Conservation (phyloP, 2,888 invertebrate species). For the Stictocephala bisonia region DNA sequence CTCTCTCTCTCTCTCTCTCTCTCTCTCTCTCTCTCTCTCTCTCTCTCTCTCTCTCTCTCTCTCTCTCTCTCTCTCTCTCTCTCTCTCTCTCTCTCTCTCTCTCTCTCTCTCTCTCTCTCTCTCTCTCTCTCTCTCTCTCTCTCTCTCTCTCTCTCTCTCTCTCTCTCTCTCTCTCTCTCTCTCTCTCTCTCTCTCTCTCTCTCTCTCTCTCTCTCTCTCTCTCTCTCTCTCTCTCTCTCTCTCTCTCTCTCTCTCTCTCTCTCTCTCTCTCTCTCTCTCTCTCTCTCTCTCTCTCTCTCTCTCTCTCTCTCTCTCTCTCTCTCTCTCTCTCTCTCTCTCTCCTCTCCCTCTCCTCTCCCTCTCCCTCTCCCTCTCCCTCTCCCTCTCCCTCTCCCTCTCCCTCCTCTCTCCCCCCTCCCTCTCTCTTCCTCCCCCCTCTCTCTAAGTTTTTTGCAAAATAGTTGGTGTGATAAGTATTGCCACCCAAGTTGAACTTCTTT, state of each 20-base stretch:
- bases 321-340: background rate
- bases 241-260: background rate
- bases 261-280: background rate
- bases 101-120: conserved; percentile 28
- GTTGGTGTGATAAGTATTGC: background rate
- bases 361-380: background rate
- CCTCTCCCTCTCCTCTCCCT: background rate
- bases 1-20: no score
- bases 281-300: conserved; percentile 1
- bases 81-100: conserved; percentile 7
- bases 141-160: conserved; percentile 35
- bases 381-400: background rate
- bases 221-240: background rate
- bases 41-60: background rate
- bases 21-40: no score
- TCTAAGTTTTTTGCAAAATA: no score
- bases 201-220: background rate
- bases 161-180: conserved; percentile 10
- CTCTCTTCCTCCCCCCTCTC: background rate
- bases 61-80: background rate
- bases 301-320: background rate
- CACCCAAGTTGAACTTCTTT: no score
- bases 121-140: conserved; percentile 21
- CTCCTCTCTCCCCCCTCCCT: background rate
- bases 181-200: background rate